Conservation (phyloP, 2,797 vertebrate species). For the Leptatherina wallacei region DNA sequence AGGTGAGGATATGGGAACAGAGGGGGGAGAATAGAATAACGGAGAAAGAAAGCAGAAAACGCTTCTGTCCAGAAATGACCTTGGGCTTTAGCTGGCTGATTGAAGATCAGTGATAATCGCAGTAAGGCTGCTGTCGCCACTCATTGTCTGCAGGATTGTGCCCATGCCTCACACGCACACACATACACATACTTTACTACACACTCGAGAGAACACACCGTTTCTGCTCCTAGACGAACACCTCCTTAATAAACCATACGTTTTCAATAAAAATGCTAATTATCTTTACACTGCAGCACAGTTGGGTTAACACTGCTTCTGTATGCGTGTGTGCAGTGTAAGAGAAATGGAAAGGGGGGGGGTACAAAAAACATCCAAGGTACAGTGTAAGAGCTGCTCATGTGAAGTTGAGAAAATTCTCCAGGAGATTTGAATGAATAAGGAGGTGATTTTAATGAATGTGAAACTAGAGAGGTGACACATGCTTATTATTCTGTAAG, state of each 20-base stretch:
- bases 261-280: conserved; percentile 84
- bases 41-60: conserved; percentile 43
- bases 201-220: conserved; percentile 8
- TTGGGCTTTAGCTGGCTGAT: conserved; percentile 72
- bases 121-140: conserved; percentile 62
- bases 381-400: conserved; percentile 26
- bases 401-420: conserved; percentile 33
- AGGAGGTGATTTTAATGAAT: conserved; percentile 55
- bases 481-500: conserved; percentile 40
- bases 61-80: conserved; percentile 70
- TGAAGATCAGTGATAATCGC: conserved; percentile 75
- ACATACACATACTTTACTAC: conserved; percentile 16
- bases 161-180: neutral
- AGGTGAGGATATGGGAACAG: conserved; percentile 50
- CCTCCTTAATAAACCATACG: conserved; percentile 76
- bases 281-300: conserved; percentile 65
- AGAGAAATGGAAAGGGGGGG: conserved; percentile 24
- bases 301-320: conserved; percentile 57
- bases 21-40: conserved; percentile 44
- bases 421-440: conserved; percentile 49
- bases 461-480: conserved; percentile 38
- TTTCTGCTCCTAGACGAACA: conserved; percentile 55
- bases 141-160: conserved; percentile 42
- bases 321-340: conserved; percentile 26
- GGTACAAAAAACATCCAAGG: conserved; percentile 11